Evolutionary conservation across 2,888 invertebrate genomes (phyloP).

Genomic region (Scaptomyza reducta): DNA sequence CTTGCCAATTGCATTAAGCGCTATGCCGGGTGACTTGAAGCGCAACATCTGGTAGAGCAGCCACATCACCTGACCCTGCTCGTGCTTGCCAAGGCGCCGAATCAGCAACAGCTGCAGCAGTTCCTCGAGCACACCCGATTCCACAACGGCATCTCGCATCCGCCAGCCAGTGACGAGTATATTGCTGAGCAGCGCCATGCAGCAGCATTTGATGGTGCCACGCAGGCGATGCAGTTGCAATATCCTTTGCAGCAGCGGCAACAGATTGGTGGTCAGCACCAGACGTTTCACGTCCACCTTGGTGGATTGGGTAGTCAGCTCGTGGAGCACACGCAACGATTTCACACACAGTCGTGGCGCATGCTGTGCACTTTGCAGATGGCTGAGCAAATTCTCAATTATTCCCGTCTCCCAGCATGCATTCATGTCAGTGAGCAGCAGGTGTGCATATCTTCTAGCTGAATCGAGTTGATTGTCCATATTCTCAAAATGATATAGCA

Average conservation of each 20-base stretch:
- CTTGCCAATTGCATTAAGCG: slow-evolving; percentile 12
- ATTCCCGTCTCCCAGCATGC: slow-evolving; percentile 38
- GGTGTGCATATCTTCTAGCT: slow-evolving; percentile 33
- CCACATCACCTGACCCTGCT: slow-evolving; percentile 43
- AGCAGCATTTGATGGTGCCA: slow-evolving; percentile 17
- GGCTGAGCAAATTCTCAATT: slow-evolving; percentile 12
- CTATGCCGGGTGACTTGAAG: slow-evolving; percentile 46
- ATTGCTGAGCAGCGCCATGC: slow-evolving; percentile 49
- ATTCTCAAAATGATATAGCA: slow-evolving; percentile 14
- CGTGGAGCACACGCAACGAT: slow-evolving; percentile 48
- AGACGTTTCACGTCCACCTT: slow-evolving; percentile 52
- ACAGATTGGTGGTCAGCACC: slow-evolving; percentile 35
- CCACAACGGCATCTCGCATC: slow-evolving; percentile 45
- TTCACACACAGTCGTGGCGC: slow-evolving; percentile 44
- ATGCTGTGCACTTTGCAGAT: slow-evolving; percentile 17
- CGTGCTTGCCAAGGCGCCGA: background rate
- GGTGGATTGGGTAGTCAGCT: slow-evolving; percentile 49
- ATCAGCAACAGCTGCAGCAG: slow-evolving; percentile 29
- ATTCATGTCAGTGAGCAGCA: slow-evolving; percentile 42
- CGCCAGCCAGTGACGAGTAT: slow-evolving; percentile 44
- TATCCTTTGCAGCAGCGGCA: slow-evolving; percentile 17
- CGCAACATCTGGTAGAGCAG: slow-evolving; percentile 49
- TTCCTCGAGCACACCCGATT: slow-evolving; percentile 36
- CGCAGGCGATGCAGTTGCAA: background rate
- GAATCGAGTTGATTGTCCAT: slow-evolving; percentile 44